Conservation (phyloP, 2,797 vertebrate genomes). For the Sebastes diploproa region DNA sequence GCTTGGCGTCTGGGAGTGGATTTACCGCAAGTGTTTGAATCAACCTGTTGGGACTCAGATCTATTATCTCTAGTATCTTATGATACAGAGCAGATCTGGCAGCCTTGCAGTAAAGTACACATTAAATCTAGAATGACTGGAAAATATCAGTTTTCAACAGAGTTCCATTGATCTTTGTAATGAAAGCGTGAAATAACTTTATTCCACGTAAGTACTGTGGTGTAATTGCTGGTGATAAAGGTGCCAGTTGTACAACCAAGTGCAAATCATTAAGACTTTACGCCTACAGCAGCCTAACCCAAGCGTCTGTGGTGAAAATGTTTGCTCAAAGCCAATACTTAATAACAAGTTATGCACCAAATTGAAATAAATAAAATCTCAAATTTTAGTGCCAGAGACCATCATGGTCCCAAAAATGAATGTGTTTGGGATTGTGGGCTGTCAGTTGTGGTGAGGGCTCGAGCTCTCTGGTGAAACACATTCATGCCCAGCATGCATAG, state of each 20-base stretch:
- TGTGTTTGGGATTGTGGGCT: constrained; percentile 63
- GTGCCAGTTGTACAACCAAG: constrained; percentile 26
- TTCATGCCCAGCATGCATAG: constrained; percentile 47
- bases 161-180: background rate
- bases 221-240: constrained; percentile 18
- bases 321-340: constrained; percentile 58
- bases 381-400: constrained; percentile 52
- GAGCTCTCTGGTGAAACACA: constrained; percentile 52
- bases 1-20: constrained; percentile 30
- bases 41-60: constrained; percentile 37
- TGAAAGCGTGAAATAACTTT: background rate
- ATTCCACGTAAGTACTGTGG: background rate
- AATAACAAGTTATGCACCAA: constrained; percentile 59
- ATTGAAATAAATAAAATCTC: constrained; percentile 59
- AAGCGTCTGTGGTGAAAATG: constrained; percentile 42
- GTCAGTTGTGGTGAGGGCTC: constrained; percentile 56
- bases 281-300: constrained; percentile 27
- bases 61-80: constrained; percentile 3
- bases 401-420: constrained; percentile 43
- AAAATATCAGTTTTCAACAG: background rate
- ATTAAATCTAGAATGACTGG: background rate
- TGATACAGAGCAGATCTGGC: constrained; percentile 10
- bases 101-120: background rate
- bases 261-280: constrained; percentile 41
- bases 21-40: constrained; percentile 41